phyloP scores from a whole-genome alignment of 2,888 invertebrate species.

The Orthosia cruda region DNA sequence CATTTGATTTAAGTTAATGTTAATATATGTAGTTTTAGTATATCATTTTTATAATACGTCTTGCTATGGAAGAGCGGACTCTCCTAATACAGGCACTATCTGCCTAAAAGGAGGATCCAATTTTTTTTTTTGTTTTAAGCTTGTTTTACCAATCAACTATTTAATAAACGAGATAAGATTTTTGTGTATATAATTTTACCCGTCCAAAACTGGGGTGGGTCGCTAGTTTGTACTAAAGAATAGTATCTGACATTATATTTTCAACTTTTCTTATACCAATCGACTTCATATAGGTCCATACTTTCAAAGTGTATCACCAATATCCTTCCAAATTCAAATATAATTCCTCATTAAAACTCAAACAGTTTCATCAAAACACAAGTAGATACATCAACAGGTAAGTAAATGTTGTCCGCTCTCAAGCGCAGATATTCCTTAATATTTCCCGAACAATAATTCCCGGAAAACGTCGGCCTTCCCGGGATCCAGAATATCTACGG shows the following conservation, averaged over 20 bases:
- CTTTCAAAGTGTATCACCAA: neutral
- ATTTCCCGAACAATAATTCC: conserved; percentile 59
- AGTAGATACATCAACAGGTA: conserved; percentile 54
- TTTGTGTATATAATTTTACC: no score
- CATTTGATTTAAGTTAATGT: no score
- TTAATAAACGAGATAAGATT: no score
- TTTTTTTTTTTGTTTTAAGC: no score
- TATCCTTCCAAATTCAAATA: neutral
- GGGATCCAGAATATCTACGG: conserved; percentile 45
- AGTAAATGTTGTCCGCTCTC: conserved; percentile 31
- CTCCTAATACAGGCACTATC: no score
- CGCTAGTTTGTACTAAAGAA: neutral
- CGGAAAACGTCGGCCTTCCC: conserved; percentile 16
- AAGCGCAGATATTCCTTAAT: conserved; percentile 40
- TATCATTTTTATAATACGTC: no score
- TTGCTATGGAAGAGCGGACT: no score
- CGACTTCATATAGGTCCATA: neutral
- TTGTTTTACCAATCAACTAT: no score
- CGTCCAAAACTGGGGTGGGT: no score
- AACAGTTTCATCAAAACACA: conserved; percentile 36
- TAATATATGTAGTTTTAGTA: no score
- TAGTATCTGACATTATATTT: neutral
- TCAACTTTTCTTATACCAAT: neutral
- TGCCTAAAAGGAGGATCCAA: no score
- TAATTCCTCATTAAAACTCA: conserved; percentile 5